Evolutionary conservation across 2,888 invertebrate genomes (phyloP).

Genomic region (Chorisops tibialis): DNA sequence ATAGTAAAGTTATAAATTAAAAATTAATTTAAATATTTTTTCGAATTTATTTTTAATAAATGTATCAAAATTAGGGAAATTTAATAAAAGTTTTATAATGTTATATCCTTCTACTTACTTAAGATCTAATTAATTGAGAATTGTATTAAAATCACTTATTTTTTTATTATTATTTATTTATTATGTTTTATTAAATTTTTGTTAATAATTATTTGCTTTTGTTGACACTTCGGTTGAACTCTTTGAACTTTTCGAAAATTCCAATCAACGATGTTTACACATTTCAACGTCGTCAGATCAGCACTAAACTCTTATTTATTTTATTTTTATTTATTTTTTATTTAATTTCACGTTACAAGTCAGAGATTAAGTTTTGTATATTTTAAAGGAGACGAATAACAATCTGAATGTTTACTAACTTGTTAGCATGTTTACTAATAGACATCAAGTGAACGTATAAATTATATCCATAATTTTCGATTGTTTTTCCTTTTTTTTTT

Average conservation of each 20-base stretch:
- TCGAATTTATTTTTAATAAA: no score
- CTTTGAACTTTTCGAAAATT: constrained; percentile 21
- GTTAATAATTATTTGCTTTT: background rate
- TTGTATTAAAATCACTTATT: no score
- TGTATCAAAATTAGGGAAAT: no score
- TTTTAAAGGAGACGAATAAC: constrained; percentile 20
- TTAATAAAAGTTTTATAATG: no score
- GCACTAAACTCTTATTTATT: no score
- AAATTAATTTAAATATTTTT: no score
- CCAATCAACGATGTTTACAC: constrained; percentile 2
- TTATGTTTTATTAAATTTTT: background rate
- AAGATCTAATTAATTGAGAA: no score
- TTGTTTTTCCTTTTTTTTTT: no score
- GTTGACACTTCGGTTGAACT: constrained; percentile 16
- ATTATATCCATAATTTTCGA: constrained; percentile 15
- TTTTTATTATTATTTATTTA: no score
- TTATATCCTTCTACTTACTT: no score
- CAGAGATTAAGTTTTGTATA: constrained; percentile 21
- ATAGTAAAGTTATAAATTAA: no score
- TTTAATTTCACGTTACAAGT: background rate
- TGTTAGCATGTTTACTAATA: constrained; percentile 33
- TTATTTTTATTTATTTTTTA: no score
- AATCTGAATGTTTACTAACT: constrained; percentile 32
- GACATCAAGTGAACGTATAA: constrained; percentile 12
- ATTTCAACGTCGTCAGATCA: background rate